A percentile compares a stretch with the other conserved stretches of the same genome.
Conservation (phyloP, 2,797 vertebrate species). For the Acipenser oxyrinchus region DNA sequence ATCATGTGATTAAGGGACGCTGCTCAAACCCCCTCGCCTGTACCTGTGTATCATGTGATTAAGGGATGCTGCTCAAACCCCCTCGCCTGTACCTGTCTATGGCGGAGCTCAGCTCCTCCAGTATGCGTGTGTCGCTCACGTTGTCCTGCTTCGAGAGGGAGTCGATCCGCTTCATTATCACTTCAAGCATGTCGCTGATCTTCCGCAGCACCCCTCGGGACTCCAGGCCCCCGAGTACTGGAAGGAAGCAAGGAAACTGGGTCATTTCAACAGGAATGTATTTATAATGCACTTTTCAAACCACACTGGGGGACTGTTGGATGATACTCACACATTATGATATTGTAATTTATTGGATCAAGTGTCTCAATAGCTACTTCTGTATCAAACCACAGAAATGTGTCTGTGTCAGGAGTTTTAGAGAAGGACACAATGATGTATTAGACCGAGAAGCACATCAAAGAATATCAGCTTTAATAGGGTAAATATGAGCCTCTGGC, state of each 20-base stretch:
- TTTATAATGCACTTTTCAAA: too few species aligned
- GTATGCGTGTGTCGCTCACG: constrained; percentile 61
- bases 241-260: constrained; percentile 8
- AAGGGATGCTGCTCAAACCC: background rate
- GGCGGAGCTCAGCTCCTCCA: constrained; percentile 59
- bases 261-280: background rate
- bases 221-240: constrained; percentile 78
- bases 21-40: too few species aligned
- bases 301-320: too few species aligned
- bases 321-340: too few species aligned
- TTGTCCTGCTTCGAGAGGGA: constrained; percentile 79
- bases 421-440: constrained; percentile 3
- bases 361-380: too few species aligned
- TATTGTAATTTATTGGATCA: too few species aligned
- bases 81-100: constrained; percentile 67
- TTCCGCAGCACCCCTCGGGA: constrained; percentile 79
- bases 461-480: background rate
- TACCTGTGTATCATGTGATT: too few species aligned
- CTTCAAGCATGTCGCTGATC: constrained; percentile 90
- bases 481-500: constrained; percentile 2
- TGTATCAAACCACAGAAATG: too few species aligned
- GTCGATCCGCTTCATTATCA: constrained; percentile 84
- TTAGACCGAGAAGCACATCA: constrained; percentile 3
- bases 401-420: too few species aligned
- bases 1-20: too few species aligned